Base-by-base conservation (phyloP, 1,140 invertebrate species). In the Ditylenchus dipsaci region DNA sequence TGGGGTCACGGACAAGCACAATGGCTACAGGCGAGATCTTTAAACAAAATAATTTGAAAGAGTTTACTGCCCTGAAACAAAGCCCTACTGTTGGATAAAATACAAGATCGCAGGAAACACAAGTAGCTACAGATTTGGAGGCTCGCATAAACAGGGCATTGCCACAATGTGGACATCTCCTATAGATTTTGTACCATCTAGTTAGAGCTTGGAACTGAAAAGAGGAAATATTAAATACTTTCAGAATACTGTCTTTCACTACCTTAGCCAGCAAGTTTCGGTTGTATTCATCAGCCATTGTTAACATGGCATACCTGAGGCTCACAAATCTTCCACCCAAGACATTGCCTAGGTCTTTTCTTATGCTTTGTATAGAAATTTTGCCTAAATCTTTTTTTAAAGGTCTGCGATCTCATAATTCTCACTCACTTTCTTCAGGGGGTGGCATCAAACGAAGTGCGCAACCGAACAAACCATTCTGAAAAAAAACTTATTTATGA, bases 21-120 rank as follows among this genome's bases (percentile, higher is more conserved):
- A 88, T 88, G 5, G 86, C 85, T 15, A 87, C 87, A 19, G 88
- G 88, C 68, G 67, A 79, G 43, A 82, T 78, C 78, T 79, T 33
- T 7, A 69, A 43, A 57, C 19, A 29, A 1, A 23, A 3, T 7
- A n/a, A 3, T 26, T 23, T 7, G 3, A 65, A 56, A n/a, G n/a
- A n/a, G n/a, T n/a, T 15, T 58, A n/a, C 7, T 26, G 1, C 42
- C 19, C 3, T 65, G 64, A 30, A 26, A 19, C 19, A 38, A 19
- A 17, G 26, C 29, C 63, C n/a, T 58, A 76, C 74, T 29, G 72
- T 80, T 33, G 75, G 75, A 71, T 76, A 76, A 42, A 67, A 76
- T 49, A 62, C 64, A 23, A 63, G 26, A 11, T 71, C 45, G 57
- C 78, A 80, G 0, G 62, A 29, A 5, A 63, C 21, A 56, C 78